Conservation (phyloP, 2,888 invertebrate species). For the Zele albiditarsus region DNA sequence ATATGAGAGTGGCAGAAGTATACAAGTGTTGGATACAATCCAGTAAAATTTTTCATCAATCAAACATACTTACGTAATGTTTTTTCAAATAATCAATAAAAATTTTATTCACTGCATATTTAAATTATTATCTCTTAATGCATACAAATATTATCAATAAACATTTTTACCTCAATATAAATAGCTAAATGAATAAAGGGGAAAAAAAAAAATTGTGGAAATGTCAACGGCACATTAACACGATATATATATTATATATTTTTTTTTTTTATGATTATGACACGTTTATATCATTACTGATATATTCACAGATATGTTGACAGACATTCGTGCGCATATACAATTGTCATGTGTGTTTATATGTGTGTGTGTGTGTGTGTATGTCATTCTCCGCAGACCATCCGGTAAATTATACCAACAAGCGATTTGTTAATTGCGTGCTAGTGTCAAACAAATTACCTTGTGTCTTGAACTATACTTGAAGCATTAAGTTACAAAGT, state of each 20-base stretch:
- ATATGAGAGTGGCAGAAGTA: not conserved
- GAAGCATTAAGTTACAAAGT: not conserved
- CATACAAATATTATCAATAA: too few relatives aligned
- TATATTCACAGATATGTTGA: slow-evolving; percentile 5
- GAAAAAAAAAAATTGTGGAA: not conserved
- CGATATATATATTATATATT: too few relatives aligned
- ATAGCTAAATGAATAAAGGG: not conserved
- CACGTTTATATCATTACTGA: not conserved
- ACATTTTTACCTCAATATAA: too few relatives aligned
- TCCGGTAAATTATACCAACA: slow-evolving; percentile 27
- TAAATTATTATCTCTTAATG: too few relatives aligned
- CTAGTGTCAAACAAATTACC: slow-evolving; percentile 45
- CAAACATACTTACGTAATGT: not conserved
- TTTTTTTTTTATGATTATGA: not conserved
- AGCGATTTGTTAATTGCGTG: slow-evolving; percentile 43
- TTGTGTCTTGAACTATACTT: not conserved
- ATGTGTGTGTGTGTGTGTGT: slow-evolving; percentile 5
- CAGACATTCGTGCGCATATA: not conserved
- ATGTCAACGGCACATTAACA: slow-evolving; percentile 3
- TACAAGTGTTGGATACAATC: not conserved
- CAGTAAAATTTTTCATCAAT: not conserved
- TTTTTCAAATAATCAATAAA: not conserved
- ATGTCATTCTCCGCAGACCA: slow-evolving; percentile 26
- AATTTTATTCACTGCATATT: too few relatives aligned
- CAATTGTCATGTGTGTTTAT: not conserved